A percentile compares a stretch with the other conserved stretches of the same genome.
phyloP scores from a whole-genome alignment of 2,113 vertebrate genomes.

The Ciconia stormi region DNA sequence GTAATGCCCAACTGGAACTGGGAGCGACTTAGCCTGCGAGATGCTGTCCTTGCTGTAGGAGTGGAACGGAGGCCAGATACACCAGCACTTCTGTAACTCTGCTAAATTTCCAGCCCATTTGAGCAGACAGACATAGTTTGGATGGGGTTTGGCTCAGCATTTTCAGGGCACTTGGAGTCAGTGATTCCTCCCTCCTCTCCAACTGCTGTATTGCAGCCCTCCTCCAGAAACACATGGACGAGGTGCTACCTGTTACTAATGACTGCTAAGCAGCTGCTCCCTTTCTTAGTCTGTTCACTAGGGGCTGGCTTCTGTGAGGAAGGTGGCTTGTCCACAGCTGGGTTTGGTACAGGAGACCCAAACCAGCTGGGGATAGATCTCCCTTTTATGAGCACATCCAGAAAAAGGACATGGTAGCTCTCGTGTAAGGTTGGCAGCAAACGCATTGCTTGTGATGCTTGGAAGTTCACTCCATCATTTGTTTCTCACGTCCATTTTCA shows the following conservation, averaged over 20 bases:
- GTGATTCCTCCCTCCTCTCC: background rate
- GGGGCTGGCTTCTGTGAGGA: background rate
- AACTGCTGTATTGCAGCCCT: background rate
- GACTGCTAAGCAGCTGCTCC: background rate
- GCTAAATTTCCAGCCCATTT: background rate
- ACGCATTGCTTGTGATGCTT: accelerated
- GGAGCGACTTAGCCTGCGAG: background rate
- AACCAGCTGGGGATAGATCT: background rate
- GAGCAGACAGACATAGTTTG: background rate
- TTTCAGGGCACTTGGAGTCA: background rate
- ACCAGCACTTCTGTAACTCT: background rate
- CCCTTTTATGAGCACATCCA: background rate
- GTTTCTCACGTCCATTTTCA: background rate
- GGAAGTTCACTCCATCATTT: background rate
- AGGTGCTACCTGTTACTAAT: background rate
- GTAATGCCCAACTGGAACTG: background rate
- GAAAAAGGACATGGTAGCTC: background rate
- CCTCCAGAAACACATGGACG: background rate
- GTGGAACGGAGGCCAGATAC: background rate
- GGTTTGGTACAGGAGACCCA: background rate
- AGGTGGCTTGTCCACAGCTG: background rate
- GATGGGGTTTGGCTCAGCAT: background rate
- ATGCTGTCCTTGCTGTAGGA: background rate
- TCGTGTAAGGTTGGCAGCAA: background rate
- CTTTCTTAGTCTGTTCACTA: background rate